Evolutionary conservation across 2,888 invertebrate genomes (phyloP), one percentile per base, ranked within the genome.

Genomic region (Cosmopolites sordidus): DNA sequence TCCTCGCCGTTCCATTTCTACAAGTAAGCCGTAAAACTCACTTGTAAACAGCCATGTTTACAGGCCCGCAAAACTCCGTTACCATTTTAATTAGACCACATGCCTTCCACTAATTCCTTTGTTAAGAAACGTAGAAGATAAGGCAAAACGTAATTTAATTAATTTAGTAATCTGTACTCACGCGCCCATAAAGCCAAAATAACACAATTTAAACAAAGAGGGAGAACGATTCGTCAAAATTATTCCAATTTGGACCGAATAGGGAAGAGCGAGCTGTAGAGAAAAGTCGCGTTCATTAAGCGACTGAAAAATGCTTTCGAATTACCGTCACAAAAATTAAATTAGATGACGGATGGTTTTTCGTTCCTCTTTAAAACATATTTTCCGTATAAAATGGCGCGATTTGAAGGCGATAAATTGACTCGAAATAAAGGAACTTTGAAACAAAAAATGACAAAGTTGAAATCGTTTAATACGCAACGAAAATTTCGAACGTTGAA

Each of bases 181-280:
- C 37, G 42, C 48, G 42, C 17, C 39, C 48, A 29, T 48, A 30
- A 48, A 30, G 42, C 48, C 48, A 29, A 42, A 48, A 48, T 48
- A 48, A 48, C 22, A 48, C 40, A 48, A 48, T 48, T 42, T 30
- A 48, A 48, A 42, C 48, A 48, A 41, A n/a, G 16, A 48, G 30
- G 29, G 42, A 14, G 51, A 46, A 27, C 56, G 58, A 58, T 58
- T 58, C 52, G 39, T 48, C 48, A 58, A 58, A 58, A 58, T 58
- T 51, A 52, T 58, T 56, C 58, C 56, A 58, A 58, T 58, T 58
- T 58, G 18, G 29, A 38, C 22, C 15, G 27, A 42, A 16, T 12
- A 17, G 18, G 14, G 39, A 18, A 43, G 16, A 44, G 33, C 33
- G 33, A n/a, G n/a, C n/a, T 5, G 12, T 14, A 52, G 43, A 42